These are phyloP conservation scores for Cabera pusaria DNA, from an alignment of 2,888 invertebrate genomes.

Conservation along the genomic window DNA sequence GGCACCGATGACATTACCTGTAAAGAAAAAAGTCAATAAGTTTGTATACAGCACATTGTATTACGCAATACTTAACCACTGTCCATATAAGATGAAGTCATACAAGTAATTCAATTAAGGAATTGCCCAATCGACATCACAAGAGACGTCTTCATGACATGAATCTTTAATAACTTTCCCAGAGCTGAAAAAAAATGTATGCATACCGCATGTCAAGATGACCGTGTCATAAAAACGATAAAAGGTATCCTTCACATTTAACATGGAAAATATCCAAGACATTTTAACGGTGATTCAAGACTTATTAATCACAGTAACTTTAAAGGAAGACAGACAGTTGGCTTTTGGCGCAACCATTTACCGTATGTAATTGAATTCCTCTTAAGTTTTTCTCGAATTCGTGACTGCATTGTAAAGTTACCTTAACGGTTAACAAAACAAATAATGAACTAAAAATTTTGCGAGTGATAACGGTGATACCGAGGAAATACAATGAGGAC, in stretches of 20 bases:
- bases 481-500: constrained; percentile 23
- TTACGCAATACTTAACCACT: background rate
- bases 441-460: constrained; percentile 27
- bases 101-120: constrained; percentile 13
- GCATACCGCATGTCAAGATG: constrained; percentile 2
- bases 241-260: constrained; percentile 5
- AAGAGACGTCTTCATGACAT: constrained; percentile 5
- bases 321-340: background rate
- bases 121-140: constrained; percentile 7
- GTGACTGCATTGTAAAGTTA: constrained; percentile 14
- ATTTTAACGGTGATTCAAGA: constrained; percentile 4
- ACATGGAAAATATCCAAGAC: background rate
- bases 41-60: constrained; percentile 2
- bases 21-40: constrained; percentile 14
- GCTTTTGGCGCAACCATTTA: constrained; percentile 5
- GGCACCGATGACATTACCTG: constrained; percentile 17
- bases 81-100: background rate
- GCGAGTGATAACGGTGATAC: constrained; percentile 16
- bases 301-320: background rate
- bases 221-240: constrained; percentile 5
- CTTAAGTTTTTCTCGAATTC: constrained; percentile 11
- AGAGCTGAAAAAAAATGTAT: background rate
- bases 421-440: constrained; percentile 33
- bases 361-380: constrained; percentile 10
- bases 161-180: constrained; percentile 23